phyloP scores from a whole-genome alignment of 2,888 invertebrate genomes.

The Fragum sueziense region DNA sequence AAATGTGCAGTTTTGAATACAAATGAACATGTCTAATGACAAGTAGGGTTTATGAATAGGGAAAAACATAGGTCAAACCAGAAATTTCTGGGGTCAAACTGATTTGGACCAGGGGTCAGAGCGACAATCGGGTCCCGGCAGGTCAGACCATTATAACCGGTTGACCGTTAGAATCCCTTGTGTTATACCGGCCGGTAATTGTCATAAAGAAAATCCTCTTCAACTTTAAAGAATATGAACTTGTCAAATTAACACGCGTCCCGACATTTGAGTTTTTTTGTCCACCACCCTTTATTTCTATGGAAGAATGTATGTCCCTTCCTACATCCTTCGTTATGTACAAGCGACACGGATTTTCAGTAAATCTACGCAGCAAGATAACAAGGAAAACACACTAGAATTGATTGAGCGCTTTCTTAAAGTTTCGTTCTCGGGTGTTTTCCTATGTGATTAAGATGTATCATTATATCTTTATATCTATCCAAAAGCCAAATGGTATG shows the following conservation, averaged over 20 bases:
- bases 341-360: no score
- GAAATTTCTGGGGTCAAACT: constrained; percentile 8
- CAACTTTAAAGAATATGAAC: constrained; percentile 26
- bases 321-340: no score
- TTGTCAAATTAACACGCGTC: constrained; percentile 37
- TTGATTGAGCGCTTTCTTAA: no score
- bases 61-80: constrained; percentile 10
- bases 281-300: not conserved
- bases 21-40: not conserved
- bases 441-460: no score
- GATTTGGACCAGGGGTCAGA: not conserved
- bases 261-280: constrained; percentile 8
- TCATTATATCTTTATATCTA: no score
- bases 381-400: no score
- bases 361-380: no score
- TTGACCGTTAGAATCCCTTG: constrained; percentile 21
- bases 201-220: constrained; percentile 8
- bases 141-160: constrained; percentile 14
- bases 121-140: not conserved
- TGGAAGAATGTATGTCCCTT: no score
- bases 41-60: constrained; percentile 4
- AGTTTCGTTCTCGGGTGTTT: no score
- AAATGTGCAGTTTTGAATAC: no score
- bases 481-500: no score
- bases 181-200: not conserved